phyloP scores from a whole-genome alignment of 1,140 invertebrate genomes.

The Drosophila sproati region DNA sequence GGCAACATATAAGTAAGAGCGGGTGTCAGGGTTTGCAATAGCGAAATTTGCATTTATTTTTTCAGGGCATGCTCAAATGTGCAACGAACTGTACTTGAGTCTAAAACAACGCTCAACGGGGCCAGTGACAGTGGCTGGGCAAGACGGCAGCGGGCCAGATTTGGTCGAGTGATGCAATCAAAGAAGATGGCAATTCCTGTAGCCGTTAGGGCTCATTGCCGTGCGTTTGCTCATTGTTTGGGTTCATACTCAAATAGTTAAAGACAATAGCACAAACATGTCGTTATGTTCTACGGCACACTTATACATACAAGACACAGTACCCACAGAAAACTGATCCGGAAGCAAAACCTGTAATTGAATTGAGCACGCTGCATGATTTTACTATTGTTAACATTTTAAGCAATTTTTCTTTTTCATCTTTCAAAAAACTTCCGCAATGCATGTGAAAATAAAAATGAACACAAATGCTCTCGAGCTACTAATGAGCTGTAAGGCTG shows the following conservation, averaged over 20 bases:
- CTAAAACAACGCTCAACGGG: constrained; percentile 57
- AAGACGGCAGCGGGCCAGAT: background rate
- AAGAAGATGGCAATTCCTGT: constrained; percentile 64
- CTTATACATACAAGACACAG: constrained; percentile 11
- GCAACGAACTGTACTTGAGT: constrained; percentile 78
- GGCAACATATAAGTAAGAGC: constrained; percentile 31
- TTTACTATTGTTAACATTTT: constrained; percentile 54
- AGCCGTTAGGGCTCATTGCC: constrained; percentile 60
- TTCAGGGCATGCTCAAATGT: constrained; percentile 79
- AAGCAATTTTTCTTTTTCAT: constrained; percentile 53
- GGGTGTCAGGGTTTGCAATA: constrained; percentile 57
- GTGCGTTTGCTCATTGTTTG: constrained; percentile 26
- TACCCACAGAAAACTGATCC: constrained; percentile 53
- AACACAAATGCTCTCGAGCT: constrained; percentile 22
- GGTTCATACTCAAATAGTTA: constrained; percentile 53
- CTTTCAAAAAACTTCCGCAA: constrained; percentile 8
- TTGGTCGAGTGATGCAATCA: constrained; percentile 58
- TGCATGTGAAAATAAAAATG: constrained; percentile 54
- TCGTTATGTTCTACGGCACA: background rate
- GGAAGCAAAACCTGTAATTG: constrained; percentile 66
- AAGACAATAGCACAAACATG: constrained; percentile 66
- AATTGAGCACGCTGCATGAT: constrained; percentile 44
- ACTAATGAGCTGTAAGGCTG: constrained; percentile 70
- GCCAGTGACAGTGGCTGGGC: constrained; percentile 4
- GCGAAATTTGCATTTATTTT: constrained; percentile 82